Evolutionary conservation across 1,140 invertebrate genomes (phyloP), one percentile per base, ranked within the genome.

Genomic region (Hyposmocoma kahamanoa): DNA sequence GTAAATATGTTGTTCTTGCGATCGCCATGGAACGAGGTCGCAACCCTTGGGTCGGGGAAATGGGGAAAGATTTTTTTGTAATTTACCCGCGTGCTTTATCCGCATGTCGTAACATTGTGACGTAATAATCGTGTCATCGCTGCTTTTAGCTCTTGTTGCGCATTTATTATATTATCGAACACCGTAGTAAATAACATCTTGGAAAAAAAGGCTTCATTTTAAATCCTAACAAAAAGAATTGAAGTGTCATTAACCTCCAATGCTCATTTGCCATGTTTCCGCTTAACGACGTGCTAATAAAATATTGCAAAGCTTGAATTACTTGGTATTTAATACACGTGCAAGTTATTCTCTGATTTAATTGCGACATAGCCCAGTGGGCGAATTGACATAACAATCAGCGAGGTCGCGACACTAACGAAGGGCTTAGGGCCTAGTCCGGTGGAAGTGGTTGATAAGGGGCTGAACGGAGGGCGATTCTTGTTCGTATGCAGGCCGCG

Each of bases 401-500:
- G 49, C 52, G 64, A 72, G 76, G 70, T 77, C 59, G 63, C 62
- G 62, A 62, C 53, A 58, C 52, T 73, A 72, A 79, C 62, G 65
- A 73, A 72, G 68, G 67, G 69, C 63, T 63, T 54, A 68, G 62
- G 67, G 65, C 62, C 65, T 67, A 65, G 67, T 57, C 62, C 59
- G 56, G 62, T 65, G 61, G 66, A 66, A 72, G 68, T 68, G 60
- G 59, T 69, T 68, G 70, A 72, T 73, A 72, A 78, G 74, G 73
- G 72, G 67, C 64, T 69, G 60, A 72, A 57, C 64, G 65, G 68
- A 70, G 75, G 76, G 63, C 69, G 73, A 72, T 73, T 75, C 73
- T 65, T 76, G 70, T 79, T 79, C 77, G 78, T 78, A 81, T 82
- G 78, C 81, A 78, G 68, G 70, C 67, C 69, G 68, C 74, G 70